Base-by-base conservation (phyloP, 2,113 vertebrate genomes). In the Guaruba guarouba region DNA sequence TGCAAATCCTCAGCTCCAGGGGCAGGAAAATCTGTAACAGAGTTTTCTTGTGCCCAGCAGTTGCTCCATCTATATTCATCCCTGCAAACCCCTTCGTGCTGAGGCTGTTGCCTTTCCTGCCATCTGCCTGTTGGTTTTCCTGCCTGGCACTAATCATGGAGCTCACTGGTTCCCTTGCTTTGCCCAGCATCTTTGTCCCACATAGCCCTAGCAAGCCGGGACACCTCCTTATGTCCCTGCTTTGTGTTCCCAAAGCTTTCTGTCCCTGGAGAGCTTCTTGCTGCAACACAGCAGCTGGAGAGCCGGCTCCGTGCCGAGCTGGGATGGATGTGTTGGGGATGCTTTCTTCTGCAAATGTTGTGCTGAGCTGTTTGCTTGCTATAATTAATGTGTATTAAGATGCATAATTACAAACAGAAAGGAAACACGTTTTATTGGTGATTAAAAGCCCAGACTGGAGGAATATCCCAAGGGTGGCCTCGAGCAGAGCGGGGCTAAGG, bases 301-400 rank as follows among this genome's bases (percentile, higher is more conserved):
- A 96, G 88, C 31, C 1, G 0, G 82, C 88, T 94, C 73, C 17
- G 6, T 6, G 88, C 75, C 1, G 31, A 70, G 82, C 28, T 2
- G 94, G 91, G 39, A 8, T 3, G 35, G 82, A 17, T 66, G 78
- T 4, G 14, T 31, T 51, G 69, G 86, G 54, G 44, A 76, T 33
- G 35, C 79, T 96, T 82, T 54, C 93, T 66, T 74, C 57, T 84
- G 82, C 70, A 92, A 59, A 94, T 93, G 93, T 88, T 86, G 49
- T 33, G 82, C 92, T 80, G 20, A 97, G 92, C 76, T 88, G 39
- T 96, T 97, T 96, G 93, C 89, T 88, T 96, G 96, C 91, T 66
- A 33, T 97, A 95, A 97, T 96, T 95, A 96, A 97, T 91, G 90
- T 46, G 33, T 78, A 87, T 97, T 94, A 96, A 94, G 94, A 88